A percentile compares a stretch with the other conserved stretches of the same genome.
Evolutionary conservation across 2,113 vertebrate species (phyloP).

Genomic region (Zosterops pallidus): DNA sequence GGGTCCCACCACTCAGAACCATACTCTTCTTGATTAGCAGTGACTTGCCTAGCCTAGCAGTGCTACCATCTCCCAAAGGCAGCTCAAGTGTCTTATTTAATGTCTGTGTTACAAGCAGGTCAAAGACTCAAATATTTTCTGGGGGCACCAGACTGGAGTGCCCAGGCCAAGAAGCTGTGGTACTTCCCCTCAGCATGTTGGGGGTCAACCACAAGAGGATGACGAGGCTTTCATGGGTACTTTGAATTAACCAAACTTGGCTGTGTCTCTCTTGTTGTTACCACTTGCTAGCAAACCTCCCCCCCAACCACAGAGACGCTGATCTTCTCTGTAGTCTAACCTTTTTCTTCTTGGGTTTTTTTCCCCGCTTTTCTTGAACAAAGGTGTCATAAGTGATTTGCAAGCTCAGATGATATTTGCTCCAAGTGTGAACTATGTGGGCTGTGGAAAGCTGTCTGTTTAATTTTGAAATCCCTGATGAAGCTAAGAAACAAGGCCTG

Average conservation of each 20-base stretch:
- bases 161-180: background rate
- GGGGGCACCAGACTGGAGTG: background rate
- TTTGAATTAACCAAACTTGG: background rate
- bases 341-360: background rate
- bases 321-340: conserved; percentile 17
- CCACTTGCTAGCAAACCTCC: background rate
- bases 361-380: background rate
- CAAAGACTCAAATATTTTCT: background rate
- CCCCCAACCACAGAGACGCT: background rate
- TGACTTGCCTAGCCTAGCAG: background rate
- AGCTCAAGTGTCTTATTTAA: background rate
- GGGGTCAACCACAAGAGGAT: background rate
- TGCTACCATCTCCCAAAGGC: background rate
- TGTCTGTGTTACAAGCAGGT: no score
- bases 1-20: background rate
- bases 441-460: conserved; percentile 60
- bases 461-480: conserved; percentile 71
- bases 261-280: background rate
- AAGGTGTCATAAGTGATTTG: conserved; percentile 56
- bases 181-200: background rate
- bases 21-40: background rate
- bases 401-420: conserved; percentile 33
- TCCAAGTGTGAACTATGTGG: background rate
- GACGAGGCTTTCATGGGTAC: background rate
- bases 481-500: conserved; percentile 58